phyloP scores from a whole-genome alignment of 2,797 vertebrate species.

The Alfaro cultratus region DNA sequence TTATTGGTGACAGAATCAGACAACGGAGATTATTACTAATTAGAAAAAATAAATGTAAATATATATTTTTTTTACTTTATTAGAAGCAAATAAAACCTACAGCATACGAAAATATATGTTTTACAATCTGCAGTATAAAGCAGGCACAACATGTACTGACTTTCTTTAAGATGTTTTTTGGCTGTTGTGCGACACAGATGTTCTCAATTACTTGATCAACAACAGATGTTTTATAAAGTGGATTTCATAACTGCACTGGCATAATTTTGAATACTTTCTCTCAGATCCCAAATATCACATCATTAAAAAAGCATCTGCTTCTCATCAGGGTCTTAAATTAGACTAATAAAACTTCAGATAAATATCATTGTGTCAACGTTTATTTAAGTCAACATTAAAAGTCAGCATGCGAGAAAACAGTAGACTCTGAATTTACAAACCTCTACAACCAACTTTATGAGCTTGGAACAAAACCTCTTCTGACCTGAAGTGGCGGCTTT shows the following conservation, averaged over 20 bases:
- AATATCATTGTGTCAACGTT: background rate
- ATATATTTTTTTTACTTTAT: background rate
- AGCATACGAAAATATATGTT: background rate
- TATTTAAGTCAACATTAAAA: conserved; percentile 3
- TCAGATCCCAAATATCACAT: background rate
- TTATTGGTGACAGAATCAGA: background rate
- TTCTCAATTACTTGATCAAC: background rate
- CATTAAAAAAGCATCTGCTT: conserved; percentile 3
- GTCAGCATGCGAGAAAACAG: background rate
- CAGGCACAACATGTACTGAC: background rate
- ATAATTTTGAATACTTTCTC: background rate
- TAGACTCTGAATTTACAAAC: background rate
- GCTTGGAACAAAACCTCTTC: background rate
- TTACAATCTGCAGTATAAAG: background rate
- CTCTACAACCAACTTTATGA: background rate
- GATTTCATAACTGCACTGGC: background rate
- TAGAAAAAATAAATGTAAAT: background rate
- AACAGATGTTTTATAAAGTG: background rate
- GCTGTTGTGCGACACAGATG: conserved; percentile 2
- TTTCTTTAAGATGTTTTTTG: background rate
- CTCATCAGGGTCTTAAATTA: background rate
- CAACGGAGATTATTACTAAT: conserved; percentile 1
- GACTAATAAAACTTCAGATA: background rate
- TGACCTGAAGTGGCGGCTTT: background rate
- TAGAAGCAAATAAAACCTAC: background rate